Evolutionary conservation across 2,113 vertebrate species (phyloP).

Genomic region (Antechinus stuartii): DNA sequence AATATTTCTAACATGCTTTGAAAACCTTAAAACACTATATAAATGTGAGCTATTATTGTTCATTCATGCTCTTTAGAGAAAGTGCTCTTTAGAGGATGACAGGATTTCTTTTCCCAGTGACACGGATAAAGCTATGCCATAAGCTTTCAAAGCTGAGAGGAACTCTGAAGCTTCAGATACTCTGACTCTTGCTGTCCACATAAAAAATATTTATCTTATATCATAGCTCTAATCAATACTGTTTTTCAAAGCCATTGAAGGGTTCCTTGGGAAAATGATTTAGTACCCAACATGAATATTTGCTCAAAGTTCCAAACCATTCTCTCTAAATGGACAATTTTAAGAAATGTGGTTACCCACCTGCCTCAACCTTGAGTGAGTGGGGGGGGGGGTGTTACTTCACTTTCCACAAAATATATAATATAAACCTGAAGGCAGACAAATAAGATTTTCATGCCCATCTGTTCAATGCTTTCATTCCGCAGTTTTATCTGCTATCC

Average conservation of each 20-base stretch:
- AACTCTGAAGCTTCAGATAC: background rate
- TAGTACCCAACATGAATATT: constrained; percentile 51
- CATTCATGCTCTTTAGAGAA: constrained; percentile 1
- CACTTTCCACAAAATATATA: constrained; percentile 71
- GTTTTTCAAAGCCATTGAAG: constrained; percentile 31
- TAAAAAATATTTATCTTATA: constrained; percentile 45
- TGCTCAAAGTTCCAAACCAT: constrained; percentile 46
- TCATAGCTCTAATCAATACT: constrained; percentile 47
- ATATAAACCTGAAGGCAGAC: constrained; percentile 65
- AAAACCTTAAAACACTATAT: background rate
- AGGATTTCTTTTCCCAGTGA: constrained; percentile 10
- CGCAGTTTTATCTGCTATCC: constrained; percentile 76
- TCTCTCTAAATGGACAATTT: constrained; percentile 49
- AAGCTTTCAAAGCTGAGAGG: background rate
- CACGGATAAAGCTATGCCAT: background rate
- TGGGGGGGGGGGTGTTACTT: constrained; percentile 23
- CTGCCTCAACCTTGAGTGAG: constrained; percentile 26
- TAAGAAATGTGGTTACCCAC: constrained; percentile 25
- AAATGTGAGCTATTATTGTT: background rate
- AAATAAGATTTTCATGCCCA: constrained; percentile 68
- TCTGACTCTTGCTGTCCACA: constrained; percentile 5
- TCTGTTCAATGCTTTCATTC: constrained; percentile 75
- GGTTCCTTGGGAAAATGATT: constrained; percentile 58
- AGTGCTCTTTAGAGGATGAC: background rate
- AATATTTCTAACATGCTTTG: background rate